A percentile compares a stretch with the other conserved stretches of the same genome.
These are phyloP conservation scores for Linepithema humile DNA, from an alignment of 1,140 invertebrate species.

Conservation along the genomic window DNA sequence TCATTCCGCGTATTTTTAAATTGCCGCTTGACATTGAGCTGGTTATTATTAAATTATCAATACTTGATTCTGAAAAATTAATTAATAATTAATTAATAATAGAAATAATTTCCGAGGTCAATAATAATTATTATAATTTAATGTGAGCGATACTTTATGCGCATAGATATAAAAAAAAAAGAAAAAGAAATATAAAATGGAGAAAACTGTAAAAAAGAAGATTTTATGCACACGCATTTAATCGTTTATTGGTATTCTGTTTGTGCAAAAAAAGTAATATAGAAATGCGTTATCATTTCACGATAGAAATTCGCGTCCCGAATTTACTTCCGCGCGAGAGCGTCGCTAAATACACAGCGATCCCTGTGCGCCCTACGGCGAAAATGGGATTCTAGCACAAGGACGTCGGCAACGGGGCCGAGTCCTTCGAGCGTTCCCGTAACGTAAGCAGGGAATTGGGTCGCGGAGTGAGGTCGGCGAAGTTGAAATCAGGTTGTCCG, in stretches of 20 bases:
- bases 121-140: not conserved
- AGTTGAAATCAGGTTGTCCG: constrained; percentile 75
- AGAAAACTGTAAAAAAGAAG: too few relatives aligned
- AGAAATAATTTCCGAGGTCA: not conserved
- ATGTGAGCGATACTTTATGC: not conserved
- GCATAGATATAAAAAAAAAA: not conserved
- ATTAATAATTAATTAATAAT: constrained; percentile 10
- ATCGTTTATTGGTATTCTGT: too few relatives aligned
- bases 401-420: constrained; percentile 56
- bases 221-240: too few relatives aligned
- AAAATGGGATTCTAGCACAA: constrained; percentile 60
- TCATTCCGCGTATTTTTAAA: not conserved
- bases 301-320: not conserved
- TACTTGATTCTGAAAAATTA: not conserved
- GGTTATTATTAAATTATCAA: not conserved
- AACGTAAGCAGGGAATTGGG: constrained; percentile 65
- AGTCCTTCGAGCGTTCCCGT: constrained; percentile 47
- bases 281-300: not conserved
- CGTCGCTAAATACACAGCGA: not conserved
- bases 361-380: not conserved
- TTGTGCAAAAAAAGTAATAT: not conserved
- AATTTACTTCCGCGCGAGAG: not conserved
- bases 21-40: not conserved
- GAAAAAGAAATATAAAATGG: not conserved
- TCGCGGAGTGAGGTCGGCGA: constrained; percentile 64